Evolutionary conservation across 2,113 vertebrate species (phyloP).

Genomic region (Mobula birostris): DNA sequence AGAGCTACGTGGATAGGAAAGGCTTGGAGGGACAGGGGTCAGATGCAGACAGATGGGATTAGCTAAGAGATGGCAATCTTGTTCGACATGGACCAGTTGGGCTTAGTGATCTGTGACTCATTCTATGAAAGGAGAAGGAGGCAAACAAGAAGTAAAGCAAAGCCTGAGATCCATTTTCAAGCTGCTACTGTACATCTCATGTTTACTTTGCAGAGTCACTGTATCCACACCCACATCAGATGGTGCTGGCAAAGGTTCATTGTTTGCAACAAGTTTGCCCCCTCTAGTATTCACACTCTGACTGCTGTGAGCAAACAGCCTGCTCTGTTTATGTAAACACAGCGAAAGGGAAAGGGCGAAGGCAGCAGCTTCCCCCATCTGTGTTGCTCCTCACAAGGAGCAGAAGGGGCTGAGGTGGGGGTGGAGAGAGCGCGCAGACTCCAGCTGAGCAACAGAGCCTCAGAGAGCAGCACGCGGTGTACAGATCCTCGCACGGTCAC

Average conservation of each 20-base stretch:
- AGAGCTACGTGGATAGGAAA: too few relatives aligned
- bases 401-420: neutral
- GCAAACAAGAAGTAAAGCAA: neutral
- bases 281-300: neutral
- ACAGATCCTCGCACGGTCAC: neutral
- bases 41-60: too few relatives aligned
- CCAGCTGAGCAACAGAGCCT: neutral
- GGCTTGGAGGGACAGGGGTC: too few relatives aligned
- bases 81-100: too few relatives aligned
- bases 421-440: neutral
- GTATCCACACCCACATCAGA: neutral
- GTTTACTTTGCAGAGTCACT: neutral
- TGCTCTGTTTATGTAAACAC: neutral
- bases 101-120: too few relatives aligned
- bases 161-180: neutral
- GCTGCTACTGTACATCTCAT: neutral
- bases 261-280: neutral
- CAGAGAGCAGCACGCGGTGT: neutral
- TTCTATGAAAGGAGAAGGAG: neutral
- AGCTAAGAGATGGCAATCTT: too few relatives aligned
- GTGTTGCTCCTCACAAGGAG: neutral
- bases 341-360: neutral
- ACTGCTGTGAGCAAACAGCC: conserved; percentile 26
- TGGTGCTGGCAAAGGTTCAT: neutral
- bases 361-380: neutral